Base-by-base conservation (phyloP, 2,113 vertebrate species). In the Anguilla rostrata region DNA sequence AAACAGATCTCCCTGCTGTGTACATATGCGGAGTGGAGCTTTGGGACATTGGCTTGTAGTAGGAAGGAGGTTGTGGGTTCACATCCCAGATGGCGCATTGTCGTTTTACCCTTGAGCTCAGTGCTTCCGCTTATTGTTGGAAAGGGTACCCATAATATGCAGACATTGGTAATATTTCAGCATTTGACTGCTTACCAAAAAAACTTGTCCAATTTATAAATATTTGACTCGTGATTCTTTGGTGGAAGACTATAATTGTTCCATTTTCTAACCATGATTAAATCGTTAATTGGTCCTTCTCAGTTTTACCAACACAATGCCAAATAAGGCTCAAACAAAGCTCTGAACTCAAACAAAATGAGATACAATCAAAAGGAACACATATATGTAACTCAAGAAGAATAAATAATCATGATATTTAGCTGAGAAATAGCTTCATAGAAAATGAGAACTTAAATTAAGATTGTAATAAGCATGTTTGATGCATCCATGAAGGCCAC, bases 391-490 rank as follows among this genome's bases (percentile, higher is more conserved):
- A 34, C 34, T 34, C 34, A 34, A 46, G 43, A 46, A 46, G 8
- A 46, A 46, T 46, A 46, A 6, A 46, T 46, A 4, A 46, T 46
- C 43, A 34, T 34, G 34, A 34, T 34, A 34, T 34, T 34, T 34
- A 34, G 34, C 34, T 34, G 43, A 46, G 4, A 46, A 46, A 46
- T 46, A 46, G 43, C 43, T 46, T 46, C 43, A 46, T 46, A 46
- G 43, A 46, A 46, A 46, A 46, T 5, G 4, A 46, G 43, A 9
- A 9, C 5, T 46, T 46, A 46, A 46, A 46, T 6, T 46, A 46
- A 46, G 0, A 46, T 46, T 34, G 34, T 34, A 34, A 34, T 34
- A 95, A 95, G 90, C 90, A 90, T 92, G 90, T 89, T 11, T 53
- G 49, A 53, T 53, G 7, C 12, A 14, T 53, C 49, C 11, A 81